A percentile compares a stretch with the other conserved stretches of the same genome.
Evolutionary conservation across 2,888 invertebrate genomes (phyloP).

Genomic region (Orthosia incerta): DNA sequence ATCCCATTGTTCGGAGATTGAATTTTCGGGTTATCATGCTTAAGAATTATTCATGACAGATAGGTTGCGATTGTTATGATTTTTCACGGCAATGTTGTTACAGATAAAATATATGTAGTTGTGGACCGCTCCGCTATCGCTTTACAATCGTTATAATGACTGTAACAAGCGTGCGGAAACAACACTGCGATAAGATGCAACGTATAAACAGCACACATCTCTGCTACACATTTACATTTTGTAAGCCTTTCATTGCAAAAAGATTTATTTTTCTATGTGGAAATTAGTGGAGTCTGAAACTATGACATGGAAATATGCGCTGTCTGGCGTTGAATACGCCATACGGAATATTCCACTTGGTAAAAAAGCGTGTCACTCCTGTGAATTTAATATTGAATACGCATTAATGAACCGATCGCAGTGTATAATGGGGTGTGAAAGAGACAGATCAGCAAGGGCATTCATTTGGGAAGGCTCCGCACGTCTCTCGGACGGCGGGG

Average conservation of each 20-base stretch:
- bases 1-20: conserved; percentile 90
- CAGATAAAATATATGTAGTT: conserved; percentile 19
- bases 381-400: conserved; percentile 47
- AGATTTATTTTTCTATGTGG: conserved; percentile 45
- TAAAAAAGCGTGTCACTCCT: conserved; percentile 37
- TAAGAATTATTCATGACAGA: conserved; percentile 89
- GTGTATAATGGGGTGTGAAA: conserved; percentile 56
- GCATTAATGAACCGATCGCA: conserved; percentile 54
- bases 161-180: conserved; percentile 17
- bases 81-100: conserved; percentile 69
- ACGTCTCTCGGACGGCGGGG: conserved; percentile 80
- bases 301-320: conserved; percentile 56
- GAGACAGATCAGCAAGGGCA: conserved; percentile 77
- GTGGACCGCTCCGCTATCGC: neutral
- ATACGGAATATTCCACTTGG: conserved; percentile 38
- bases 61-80: conserved; percentile 82
- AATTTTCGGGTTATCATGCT: conserved; percentile 89
- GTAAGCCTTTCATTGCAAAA: conserved; percentile 48
- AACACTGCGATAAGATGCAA: conserved; percentile 23
- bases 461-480: conserved; percentile 80
- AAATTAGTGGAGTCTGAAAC: conserved; percentile 50
- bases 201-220: conserved; percentile 30
- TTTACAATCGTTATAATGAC: conserved; percentile 17
- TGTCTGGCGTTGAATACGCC: conserved; percentile 43
- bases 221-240: conserved; percentile 52